These are phyloP conservation scores for Chromoteleia sp. DNA, from an alignment of 2,888 invertebrate genomes.

Conservation along the genomic window DNA sequence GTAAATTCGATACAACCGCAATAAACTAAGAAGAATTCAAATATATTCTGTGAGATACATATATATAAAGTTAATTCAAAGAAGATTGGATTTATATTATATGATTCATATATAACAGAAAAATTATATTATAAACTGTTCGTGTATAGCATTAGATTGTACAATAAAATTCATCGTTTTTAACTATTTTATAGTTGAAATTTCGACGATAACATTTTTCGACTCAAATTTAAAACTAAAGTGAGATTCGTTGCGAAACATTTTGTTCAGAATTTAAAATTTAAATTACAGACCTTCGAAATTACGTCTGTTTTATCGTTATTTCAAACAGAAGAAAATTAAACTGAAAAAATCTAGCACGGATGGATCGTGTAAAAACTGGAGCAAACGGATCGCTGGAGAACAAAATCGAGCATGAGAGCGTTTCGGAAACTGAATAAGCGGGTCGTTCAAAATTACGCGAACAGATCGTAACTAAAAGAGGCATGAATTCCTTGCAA, in stretches of 20 bases:
- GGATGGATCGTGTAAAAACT: conserved; percentile 15
- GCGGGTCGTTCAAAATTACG: conserved; percentile 16
- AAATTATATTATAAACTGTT: no score
- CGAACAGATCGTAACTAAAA: conserved; percentile 4
- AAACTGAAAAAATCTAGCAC: conserved; percentile 12
- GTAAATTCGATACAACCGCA: no score
- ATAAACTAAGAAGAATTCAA: no score
- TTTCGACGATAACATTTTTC: no score
- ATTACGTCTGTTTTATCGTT: conserved; percentile 27
- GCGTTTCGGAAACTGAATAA: conserved; percentile 15
- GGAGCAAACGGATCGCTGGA: conserved; percentile 23
- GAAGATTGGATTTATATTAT: no score
- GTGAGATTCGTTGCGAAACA: background rate
- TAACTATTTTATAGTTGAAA: no score
- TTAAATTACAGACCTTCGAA: conserved; percentile 16
- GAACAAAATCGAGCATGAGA: conserved; percentile 38
- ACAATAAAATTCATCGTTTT: no score
- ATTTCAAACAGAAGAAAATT: conserved; percentile 14
- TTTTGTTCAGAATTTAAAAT: conserved; percentile 3
- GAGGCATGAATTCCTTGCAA: conserved; percentile 21
- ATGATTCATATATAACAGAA: no score
- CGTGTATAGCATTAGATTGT: no score
- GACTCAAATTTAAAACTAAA: no score
- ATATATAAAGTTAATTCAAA: no score
- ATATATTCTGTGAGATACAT: no score